phyloP scores from a whole-genome alignment of 2,888 invertebrate genomes.

The Stomorhina lunata region DNA sequence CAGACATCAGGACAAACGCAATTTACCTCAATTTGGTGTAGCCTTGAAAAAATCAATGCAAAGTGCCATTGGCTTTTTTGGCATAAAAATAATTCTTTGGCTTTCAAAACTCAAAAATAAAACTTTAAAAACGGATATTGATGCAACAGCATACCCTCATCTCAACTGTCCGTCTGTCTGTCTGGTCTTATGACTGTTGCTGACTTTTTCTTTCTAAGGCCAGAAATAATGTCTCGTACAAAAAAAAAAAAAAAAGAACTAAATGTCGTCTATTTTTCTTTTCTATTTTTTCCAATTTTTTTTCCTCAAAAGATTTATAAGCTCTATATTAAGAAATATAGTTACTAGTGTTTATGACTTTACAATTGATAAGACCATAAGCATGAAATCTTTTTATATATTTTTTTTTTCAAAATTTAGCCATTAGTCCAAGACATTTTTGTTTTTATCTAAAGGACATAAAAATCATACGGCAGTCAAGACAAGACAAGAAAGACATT shows the following conservation, averaged over 20 bases:
- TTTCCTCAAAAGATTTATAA: conserved; percentile 38
- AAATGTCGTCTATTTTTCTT: conserved; percentile 57
- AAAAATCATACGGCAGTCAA: conserved; percentile 36
- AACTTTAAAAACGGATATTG: conserved; percentile 39
- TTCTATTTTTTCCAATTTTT: not conserved
- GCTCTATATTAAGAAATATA: conserved; percentile 39
- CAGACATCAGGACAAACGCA: not conserved
- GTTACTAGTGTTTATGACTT: conserved; percentile 56
- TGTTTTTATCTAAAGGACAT: conserved; percentile 39
- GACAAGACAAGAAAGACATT: too few relatives aligned
- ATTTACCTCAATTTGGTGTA: not conserved
- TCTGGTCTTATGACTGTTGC: conserved; percentile 58
- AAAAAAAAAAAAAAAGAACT: too few relatives aligned
- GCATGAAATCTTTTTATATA: not conserved
- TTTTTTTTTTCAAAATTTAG: conserved; percentile 18
- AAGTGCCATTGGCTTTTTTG: conserved; percentile 51
- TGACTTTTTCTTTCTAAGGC: conserved; percentile 41
- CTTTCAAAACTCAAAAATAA: conserved; percentile 2
- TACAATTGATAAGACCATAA: conserved; percentile 48
- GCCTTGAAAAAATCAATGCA: conserved; percentile 54
- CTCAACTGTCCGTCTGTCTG: conserved; percentile 9
- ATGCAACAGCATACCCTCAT: conserved; percentile 35
- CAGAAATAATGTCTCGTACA: not conserved
- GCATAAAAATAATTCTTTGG: conserved; percentile 18
- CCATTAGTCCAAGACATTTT: conserved; percentile 49